phyloP scores from a whole-genome alignment of 2,797 vertebrate genomes.

The Gymnoscopelus braueri region DNA sequence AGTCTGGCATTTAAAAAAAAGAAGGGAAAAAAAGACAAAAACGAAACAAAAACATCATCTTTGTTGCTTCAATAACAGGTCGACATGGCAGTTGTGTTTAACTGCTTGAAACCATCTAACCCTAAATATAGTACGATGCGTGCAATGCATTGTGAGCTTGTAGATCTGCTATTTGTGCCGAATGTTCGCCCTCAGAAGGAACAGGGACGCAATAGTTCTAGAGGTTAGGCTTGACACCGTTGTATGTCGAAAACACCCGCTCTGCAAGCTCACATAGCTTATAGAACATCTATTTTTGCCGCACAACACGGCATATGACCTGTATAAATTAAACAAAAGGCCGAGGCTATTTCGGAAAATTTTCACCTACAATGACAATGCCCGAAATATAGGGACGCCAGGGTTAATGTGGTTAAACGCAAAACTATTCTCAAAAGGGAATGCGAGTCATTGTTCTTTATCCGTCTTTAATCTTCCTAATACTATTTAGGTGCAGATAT shows the following conservation, averaged over 20 bases:
- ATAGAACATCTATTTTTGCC: background rate
- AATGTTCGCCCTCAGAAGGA: no score
- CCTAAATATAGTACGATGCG: no score
- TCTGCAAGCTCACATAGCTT: no score
- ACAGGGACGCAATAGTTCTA: no score
- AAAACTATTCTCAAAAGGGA: slow-evolving; percentile 7
- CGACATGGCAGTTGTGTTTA: slow-evolving; percentile 49
- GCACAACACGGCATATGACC: background rate
- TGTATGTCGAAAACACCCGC: no score
- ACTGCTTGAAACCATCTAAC: no score
- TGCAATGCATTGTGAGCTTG: no score
- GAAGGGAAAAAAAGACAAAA: background rate
- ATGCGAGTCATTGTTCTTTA: slow-evolving; percentile 16
- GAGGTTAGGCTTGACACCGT: no score
- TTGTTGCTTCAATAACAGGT: slow-evolving; percentile 69
- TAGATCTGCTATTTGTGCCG: no score
- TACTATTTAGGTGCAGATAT: background rate
- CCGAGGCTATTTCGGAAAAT: background rate
- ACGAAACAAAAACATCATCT: slow-evolving; percentile 13
- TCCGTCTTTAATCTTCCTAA: slow-evolving; percentile 13
- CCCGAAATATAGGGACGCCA: slow-evolving; percentile 8
- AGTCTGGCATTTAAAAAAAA: background rate
- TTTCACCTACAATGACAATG: slow-evolving; percentile 25
- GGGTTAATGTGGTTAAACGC: background rate
- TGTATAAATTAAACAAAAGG: no score